Percentiles rank a stretch among this genome's conserved stretches.
Conservation (phyloP, 2,797 vertebrate species). For the Microtus obscurus region DNA sequence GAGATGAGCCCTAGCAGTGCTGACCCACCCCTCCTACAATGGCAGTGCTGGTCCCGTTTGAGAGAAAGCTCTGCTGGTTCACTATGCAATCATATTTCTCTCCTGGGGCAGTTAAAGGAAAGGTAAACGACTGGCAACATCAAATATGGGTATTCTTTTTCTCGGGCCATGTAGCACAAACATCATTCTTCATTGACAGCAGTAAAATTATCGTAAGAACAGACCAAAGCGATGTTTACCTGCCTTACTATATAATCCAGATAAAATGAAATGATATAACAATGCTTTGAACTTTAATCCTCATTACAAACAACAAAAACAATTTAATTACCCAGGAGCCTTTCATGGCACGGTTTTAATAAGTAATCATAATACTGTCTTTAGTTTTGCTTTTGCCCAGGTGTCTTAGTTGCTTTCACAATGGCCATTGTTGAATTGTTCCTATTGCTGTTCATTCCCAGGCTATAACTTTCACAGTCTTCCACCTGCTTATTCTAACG, state of each 20-base stretch:
- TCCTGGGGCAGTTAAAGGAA: background rate
- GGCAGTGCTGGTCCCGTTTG: background rate
- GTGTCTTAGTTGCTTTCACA: background rate
- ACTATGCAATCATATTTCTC: background rate
- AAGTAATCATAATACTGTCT: background rate
- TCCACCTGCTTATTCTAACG: background rate
- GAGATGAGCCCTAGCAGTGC: background rate
- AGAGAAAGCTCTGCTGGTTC: background rate
- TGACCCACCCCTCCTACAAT: background rate
- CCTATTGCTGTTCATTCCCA: background rate
- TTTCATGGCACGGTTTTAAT: slow-evolving; percentile 3
- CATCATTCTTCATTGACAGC: background rate
- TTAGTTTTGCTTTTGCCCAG: slow-evolving; percentile 31
- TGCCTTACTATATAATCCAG: slow-evolving; percentile 8
- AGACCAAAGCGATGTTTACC: background rate
- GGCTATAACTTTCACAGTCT: slow-evolving; percentile 8
- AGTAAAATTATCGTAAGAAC: background rate
- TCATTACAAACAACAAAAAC: slow-evolving; percentile 38
- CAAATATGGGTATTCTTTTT: background rate
- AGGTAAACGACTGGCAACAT: background rate
- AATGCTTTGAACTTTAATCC: background rate
- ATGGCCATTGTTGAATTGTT: background rate
- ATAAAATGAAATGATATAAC: slow-evolving; percentile 16
- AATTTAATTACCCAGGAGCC: slow-evolving; percentile 23
- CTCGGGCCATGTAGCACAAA: background rate